A percentile compares a stretch with the other conserved stretches of the same genome.
Conservation (phyloP, 2,113 vertebrate genomes). For the Toxostoma redivivum region DNA sequence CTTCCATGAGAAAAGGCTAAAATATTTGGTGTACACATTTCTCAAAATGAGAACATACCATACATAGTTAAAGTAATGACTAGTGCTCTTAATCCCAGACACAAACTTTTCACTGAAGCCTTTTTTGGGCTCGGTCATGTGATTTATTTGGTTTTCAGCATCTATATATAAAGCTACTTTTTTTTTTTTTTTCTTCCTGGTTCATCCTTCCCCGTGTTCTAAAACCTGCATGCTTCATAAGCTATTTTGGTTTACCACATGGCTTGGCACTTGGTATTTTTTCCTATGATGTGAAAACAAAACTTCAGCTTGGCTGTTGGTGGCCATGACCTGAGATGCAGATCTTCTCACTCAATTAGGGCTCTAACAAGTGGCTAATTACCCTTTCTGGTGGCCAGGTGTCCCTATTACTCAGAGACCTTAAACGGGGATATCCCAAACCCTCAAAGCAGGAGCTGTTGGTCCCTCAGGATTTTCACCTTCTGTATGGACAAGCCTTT, state of each 20-base stretch:
- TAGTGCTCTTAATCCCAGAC: conserved; percentile 60
- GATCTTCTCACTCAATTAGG: conserved; percentile 28
- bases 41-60: conserved; percentile 50
- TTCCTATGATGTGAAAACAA: conserved; percentile 64
- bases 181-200: conserved; percentile 11
- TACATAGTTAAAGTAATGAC: conserved; percentile 66
- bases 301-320: conserved; percentile 48
- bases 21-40: conserved; percentile 55
- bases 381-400: background rate
- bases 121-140: conserved; percentile 56
- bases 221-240: conserved; percentile 58
- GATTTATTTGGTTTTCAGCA: conserved; percentile 47
- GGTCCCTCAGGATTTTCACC: background rate
- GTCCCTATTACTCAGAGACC: background rate
- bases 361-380: background rate
- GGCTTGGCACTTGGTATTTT: conserved; percentile 42
- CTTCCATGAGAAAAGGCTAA: conserved; percentile 60
- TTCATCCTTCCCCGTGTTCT: conserved; percentile 34
- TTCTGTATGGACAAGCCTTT: accelerated
- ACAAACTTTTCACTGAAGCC: conserved; percentile 56
- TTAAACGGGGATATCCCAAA: background rate
- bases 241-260: conserved; percentile 65
- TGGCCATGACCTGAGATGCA: conserved; percentile 46
- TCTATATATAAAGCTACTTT: conserved; percentile 57
- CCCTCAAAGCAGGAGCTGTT: background rate